phyloP scores from a whole-genome alignment of 2,113 vertebrate genomes.

The Tragelaphus scriptus region DNA sequence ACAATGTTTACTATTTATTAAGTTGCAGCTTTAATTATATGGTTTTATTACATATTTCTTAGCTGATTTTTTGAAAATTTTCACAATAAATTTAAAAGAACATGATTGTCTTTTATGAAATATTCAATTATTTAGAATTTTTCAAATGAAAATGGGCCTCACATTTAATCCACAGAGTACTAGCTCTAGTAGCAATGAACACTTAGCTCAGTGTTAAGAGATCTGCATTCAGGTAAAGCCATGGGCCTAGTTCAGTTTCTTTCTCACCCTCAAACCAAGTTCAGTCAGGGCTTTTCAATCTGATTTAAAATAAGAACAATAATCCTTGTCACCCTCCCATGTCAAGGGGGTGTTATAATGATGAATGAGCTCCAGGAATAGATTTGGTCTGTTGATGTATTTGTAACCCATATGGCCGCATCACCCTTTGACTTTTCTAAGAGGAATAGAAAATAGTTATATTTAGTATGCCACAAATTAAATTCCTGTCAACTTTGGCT shows the following conservation, averaged over 20 bases:
- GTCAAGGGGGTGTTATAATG: constrained; percentile 59
- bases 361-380: constrained; percentile 61
- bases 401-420: constrained; percentile 63
- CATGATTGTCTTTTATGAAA: background rate
- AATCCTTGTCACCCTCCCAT: constrained; percentile 46
- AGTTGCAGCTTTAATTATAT: background rate
- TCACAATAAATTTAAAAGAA: background rate
- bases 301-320: constrained; percentile 62
- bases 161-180: background rate
- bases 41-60: background rate
- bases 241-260: background rate
- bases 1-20: background rate
- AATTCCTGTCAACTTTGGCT: constrained; percentile 61
- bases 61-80: background rate
- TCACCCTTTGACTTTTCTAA: constrained; percentile 66
- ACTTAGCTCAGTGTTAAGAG: background rate
- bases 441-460: constrained; percentile 64
- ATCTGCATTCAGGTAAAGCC: background rate
- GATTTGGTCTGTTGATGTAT: constrained; percentile 50
- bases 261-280: constrained; percentile 24
- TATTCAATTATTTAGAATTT: background rate
- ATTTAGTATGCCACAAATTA: constrained; percentile 69
- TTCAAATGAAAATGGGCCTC: background rate
- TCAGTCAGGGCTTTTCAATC: constrained; percentile 39
- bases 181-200: background rate